A percentile compares a stretch with the other conserved stretches of the same genome.
phyloP scores from a whole-genome alignment of 2,797 vertebrate genomes.

The Cyprinella venusta region DNA sequence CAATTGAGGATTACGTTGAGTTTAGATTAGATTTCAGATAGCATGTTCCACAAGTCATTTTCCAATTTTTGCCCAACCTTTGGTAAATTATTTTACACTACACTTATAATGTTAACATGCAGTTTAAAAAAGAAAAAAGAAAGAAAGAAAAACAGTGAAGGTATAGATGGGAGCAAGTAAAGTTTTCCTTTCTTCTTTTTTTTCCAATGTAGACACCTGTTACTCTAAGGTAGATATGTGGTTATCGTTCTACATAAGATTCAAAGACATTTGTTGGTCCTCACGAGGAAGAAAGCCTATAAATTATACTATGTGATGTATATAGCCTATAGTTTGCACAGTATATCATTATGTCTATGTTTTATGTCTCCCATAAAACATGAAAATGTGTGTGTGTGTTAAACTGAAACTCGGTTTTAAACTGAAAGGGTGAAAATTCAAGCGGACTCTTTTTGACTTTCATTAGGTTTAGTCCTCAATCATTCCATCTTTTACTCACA shows the following conservation, averaged over 20 bases:
- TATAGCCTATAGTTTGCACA: no score
- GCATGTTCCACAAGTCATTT: not conserved
- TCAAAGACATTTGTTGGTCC: no score
- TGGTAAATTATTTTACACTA: not conserved
- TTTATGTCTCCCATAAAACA: no score
- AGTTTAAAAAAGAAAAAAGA: not conserved
- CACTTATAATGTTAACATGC: not conserved
- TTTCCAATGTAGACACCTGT: not conserved
- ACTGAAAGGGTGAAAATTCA: not conserved
- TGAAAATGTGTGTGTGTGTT: no score
- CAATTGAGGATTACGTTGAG: no score
- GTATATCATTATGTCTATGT: no score
- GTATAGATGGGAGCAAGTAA: not conserved
- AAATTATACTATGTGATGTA: no score
- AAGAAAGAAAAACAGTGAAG: no score
- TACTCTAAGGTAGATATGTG: not conserved
- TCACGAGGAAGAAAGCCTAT: no score
- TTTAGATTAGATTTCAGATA: not conserved
- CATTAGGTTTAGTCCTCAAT: constrained; percentile 29
- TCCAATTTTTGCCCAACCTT: not conserved
- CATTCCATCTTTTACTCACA: constrained; percentile 31
- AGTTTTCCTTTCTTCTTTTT: no score
- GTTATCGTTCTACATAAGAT: not conserved
- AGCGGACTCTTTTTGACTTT: constrained; percentile 11
- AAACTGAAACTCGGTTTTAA: not conserved